phyloP scores from a whole-genome alignment of 1,140 invertebrate genomes.

The Thaumatotibia leucotreta region DNA sequence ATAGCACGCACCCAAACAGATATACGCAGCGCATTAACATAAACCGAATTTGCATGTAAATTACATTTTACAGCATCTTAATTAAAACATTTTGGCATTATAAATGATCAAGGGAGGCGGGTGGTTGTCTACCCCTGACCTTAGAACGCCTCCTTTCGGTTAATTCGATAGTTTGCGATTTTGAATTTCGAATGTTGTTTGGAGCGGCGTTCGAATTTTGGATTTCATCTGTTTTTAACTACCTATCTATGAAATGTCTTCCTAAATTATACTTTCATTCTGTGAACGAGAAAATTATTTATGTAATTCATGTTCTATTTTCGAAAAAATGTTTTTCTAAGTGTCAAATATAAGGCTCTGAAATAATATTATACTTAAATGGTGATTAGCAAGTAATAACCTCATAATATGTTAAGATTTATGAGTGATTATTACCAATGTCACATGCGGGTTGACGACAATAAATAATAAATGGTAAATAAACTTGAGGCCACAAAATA shows the following conservation, averaged over 20 bases:
- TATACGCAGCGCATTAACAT: slow-evolving; percentile 77
- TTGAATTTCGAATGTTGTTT: slow-evolving; percentile 35
- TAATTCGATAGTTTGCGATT: slow-evolving; percentile 61
- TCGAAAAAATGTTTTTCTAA: no score
- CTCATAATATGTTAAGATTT: no score
- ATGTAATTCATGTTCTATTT: no score
- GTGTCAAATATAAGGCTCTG: no score
- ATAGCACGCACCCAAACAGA: slow-evolving; percentile 75
- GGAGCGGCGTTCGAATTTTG: slow-evolving; percentile 18
- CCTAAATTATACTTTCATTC: no score
- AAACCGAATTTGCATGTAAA: slow-evolving; percentile 79
- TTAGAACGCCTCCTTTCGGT: slow-evolving; percentile 38
- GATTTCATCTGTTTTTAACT: background rate
- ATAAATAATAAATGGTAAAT: no score
- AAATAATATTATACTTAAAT: no score
- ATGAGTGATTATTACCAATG: no score
- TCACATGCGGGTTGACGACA: no score
- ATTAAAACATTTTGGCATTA: slow-evolving; percentile 79
- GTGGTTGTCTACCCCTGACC: slow-evolving; percentile 47
- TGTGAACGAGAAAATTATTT: no score
- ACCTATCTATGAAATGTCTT: slow-evolving; percentile 17
- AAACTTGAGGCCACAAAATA: no score
- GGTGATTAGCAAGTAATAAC: no score
- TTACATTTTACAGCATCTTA: slow-evolving; percentile 79
- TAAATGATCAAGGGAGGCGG: slow-evolving; percentile 74